A percentile compares a stretch with the other conserved stretches of the same genome.
These are phyloP conservation scores for Cotesia congregata DNA, from an alignment of 2,888 invertebrate species.

Conservation along the genomic window DNA sequence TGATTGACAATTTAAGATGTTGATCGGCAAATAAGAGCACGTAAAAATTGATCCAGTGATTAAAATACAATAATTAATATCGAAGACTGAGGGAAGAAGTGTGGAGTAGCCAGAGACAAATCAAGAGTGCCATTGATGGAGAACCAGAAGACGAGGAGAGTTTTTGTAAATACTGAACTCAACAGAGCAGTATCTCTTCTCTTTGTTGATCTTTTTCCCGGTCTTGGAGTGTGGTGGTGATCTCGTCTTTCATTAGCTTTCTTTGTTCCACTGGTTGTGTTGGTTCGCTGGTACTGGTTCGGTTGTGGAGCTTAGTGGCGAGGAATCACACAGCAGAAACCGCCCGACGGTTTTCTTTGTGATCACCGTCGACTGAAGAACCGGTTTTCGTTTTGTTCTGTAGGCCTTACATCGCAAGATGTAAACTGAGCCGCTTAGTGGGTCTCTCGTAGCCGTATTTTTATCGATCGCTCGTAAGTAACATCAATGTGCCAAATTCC, in stretches of 20 bases:
- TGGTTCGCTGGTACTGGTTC: constrained; percentile 10
- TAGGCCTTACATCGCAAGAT: constrained; percentile 52
- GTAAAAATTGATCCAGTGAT: too few relatives aligned
- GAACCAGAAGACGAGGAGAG: not conserved
- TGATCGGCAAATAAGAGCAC: not conserved
- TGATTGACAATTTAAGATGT: not conserved
- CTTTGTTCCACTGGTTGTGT: not conserved
- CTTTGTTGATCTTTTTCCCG: not conserved
- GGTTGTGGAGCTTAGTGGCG: constrained; percentile 42
- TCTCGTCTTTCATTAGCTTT: not conserved
- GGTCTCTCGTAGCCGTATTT: constrained; percentile 44
- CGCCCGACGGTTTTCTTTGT: constrained; percentile 50
- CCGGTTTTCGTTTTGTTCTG: constrained; percentile 63
- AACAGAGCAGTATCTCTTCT: not conserved
- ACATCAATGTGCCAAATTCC: constrained; percentile 42
- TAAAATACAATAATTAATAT: too few relatives aligned
- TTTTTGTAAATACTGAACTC: constrained; percentile 11
- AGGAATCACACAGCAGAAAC: constrained; percentile 42
- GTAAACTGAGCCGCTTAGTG: constrained; percentile 62
- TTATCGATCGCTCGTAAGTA: constrained; percentile 44
- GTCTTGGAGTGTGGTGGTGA: constrained; percentile 17
- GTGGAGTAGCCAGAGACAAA: not conserved
- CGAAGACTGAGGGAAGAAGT: not conserved
- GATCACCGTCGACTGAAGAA: constrained; percentile 53
- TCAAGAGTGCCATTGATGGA: constrained; percentile 14